These are phyloP conservation scores for Ptilodon capucinus DNA, from an alignment of 2,888 invertebrate genomes.

Conservation along the genomic window DNA sequence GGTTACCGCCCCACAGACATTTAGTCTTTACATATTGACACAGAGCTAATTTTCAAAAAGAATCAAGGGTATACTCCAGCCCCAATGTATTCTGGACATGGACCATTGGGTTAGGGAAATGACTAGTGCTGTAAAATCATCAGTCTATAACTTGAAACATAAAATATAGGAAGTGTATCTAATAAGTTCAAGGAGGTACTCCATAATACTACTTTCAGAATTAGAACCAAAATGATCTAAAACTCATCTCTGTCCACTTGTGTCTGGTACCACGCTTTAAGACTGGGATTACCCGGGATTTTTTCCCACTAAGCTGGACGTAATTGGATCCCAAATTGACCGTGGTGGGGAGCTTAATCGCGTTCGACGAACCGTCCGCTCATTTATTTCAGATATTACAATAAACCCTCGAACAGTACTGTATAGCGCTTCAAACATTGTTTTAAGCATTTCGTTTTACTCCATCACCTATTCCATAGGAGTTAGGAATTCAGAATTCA, in stretches of 20 bases:
- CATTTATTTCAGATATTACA: slow-evolving; percentile 51
- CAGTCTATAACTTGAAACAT: too few relatives aligned
- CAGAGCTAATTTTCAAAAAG: too few relatives aligned
- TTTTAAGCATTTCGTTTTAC: not conserved
- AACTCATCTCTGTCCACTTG: slow-evolving; percentile 5
- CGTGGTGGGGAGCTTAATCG: slow-evolving; percentile 38
- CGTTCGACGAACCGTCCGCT: slow-evolving; percentile 56
- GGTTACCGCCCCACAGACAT: too few relatives aligned
- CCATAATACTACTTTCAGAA: too few relatives aligned
- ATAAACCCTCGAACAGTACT: slow-evolving; percentile 10
- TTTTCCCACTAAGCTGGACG: slow-evolving; percentile 79
- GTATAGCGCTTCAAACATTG: not conserved
- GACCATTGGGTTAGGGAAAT: too few relatives aligned
- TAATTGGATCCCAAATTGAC: slow-evolving; percentile 82
- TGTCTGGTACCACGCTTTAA: slow-evolving; percentile 41
- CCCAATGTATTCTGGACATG: too few relatives aligned
- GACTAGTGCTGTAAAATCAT: too few relatives aligned
- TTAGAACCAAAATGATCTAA: too few relatives aligned
- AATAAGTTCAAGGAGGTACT: too few relatives aligned
- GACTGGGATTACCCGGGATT: slow-evolving; percentile 71
- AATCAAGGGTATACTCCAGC: too few relatives aligned
- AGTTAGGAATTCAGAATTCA: not conserved
- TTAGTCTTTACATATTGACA: too few relatives aligned
- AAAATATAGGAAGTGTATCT: too few relatives aligned
- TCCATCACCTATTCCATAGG: not conserved